Evolutionary conservation across 1,140 invertebrate species (phyloP).

Genomic region (Samia ricini): DNA sequence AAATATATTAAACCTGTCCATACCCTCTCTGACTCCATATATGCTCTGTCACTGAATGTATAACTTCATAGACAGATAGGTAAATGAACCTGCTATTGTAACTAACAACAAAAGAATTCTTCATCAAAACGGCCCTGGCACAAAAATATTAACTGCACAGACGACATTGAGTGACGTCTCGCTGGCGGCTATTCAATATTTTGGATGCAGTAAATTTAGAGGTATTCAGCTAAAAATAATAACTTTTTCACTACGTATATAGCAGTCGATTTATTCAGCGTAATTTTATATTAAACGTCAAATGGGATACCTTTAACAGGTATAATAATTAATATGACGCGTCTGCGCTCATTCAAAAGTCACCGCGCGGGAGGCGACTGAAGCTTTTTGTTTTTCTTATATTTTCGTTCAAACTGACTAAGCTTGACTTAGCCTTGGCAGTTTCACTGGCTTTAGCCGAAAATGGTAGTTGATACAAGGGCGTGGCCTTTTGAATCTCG

Average conservation of each 20-base stretch:
- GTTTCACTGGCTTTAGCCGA: no score
- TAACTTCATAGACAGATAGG: neutral
- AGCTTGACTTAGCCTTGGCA: no score
- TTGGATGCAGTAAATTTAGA: neutral
- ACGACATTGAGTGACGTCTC: neutral
- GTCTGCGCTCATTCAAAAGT: no score
- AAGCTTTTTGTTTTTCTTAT: no score
- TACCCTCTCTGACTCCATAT: no score
- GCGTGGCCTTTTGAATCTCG: no score
- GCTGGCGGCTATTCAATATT: neutral
- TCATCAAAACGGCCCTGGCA: neutral
- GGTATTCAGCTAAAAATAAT: neutral
- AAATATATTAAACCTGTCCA: no score
- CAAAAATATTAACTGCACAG: neutral
- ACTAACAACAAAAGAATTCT: neutral
- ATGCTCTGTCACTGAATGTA: neutral
- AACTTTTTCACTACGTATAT: neutral
- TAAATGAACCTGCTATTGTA: neutral
- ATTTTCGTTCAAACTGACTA: no score
- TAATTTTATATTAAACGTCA: neutral
- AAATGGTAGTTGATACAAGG: no score
- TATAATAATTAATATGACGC: no score
- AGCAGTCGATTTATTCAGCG: neutral
- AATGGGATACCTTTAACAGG: neutral
- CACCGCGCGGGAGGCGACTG: no score